phyloP scores from a whole-genome alignment of 1,140 invertebrate species.

The Bombus waltoni region DNA sequence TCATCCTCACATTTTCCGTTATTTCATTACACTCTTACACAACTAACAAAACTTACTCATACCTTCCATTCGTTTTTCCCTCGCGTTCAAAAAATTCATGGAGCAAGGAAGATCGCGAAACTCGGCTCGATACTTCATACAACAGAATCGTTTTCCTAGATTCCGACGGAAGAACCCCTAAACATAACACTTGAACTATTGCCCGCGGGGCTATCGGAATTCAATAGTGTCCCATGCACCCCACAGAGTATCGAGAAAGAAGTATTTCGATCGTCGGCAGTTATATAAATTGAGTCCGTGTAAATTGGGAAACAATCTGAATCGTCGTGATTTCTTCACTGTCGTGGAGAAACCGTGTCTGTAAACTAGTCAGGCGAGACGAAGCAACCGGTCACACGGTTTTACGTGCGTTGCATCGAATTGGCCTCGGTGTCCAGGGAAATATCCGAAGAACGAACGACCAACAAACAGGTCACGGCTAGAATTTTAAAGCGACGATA shows the following conservation, averaged over 20 bases:
- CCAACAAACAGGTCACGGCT: background rate
- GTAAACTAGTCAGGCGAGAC: slow-evolving; percentile 29
- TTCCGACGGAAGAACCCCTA: background rate
- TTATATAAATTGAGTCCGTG: slow-evolving; percentile 60
- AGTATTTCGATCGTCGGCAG: slow-evolving; percentile 1
- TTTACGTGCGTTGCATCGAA: slow-evolving; percentile 25
- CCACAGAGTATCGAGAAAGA: background rate
- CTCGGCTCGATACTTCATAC: background rate
- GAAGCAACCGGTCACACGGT: background rate
- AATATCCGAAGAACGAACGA: slow-evolving; percentile 48
- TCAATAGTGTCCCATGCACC: slow-evolving; percentile 29
- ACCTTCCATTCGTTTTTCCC: background rate
- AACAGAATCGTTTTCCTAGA: background rate
- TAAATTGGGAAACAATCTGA: slow-evolving; percentile 64
- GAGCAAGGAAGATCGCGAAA: background rate
- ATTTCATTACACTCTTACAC: background rate
- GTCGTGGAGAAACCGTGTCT: slow-evolving; percentile 19
- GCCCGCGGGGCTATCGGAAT: slow-evolving; percentile 45
- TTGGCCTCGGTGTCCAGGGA: slow-evolving; percentile 5
- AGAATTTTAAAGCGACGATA: slow-evolving; percentile 48
- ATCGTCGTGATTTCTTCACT: slow-evolving; percentile 37
- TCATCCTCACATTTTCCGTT: too few species aligned
- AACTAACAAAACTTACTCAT: background rate
- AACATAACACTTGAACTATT: slow-evolving; percentile 38
- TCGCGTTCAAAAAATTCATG: background rate